These are phyloP conservation scores for Spheniscus humboldti DNA, from an alignment of 2,797 vertebrate species.

Conservation along the genomic window DNA sequence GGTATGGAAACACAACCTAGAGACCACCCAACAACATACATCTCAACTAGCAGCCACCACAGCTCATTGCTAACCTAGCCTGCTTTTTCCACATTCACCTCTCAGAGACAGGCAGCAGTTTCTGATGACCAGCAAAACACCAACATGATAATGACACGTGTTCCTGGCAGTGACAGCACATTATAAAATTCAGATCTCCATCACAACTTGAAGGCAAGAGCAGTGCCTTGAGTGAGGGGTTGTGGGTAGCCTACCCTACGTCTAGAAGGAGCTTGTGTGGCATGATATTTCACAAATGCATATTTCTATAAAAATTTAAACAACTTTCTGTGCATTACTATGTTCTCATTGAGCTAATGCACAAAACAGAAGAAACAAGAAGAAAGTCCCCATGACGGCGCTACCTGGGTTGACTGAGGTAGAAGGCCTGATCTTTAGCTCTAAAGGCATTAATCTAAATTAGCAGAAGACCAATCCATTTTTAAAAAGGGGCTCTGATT, in stretches of 20 bases:
- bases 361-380: background rate
- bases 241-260: background rate
- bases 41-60: background rate
- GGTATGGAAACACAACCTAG: background rate
- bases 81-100: background rate
- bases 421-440: background rate
- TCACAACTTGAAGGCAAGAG: background rate
- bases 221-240: background rate
- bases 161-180: background rate
- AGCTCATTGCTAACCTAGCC: background rate
- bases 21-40: background rate
- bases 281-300: background rate
- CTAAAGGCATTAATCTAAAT: background rate
- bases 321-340: background rate
- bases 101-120: background rate
- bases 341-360: background rate
- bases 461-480: background rate
- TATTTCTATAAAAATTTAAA: background rate
- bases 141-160: background rate
- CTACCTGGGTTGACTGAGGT: background rate
- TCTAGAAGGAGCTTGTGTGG: accelerated
- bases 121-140: background rate
- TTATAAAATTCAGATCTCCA: background rate
- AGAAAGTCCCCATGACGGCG: background rate
- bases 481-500: background rate